Conservation (phyloP, 2,797 vertebrate species). For the Coracias cyanogaster region DNA sequence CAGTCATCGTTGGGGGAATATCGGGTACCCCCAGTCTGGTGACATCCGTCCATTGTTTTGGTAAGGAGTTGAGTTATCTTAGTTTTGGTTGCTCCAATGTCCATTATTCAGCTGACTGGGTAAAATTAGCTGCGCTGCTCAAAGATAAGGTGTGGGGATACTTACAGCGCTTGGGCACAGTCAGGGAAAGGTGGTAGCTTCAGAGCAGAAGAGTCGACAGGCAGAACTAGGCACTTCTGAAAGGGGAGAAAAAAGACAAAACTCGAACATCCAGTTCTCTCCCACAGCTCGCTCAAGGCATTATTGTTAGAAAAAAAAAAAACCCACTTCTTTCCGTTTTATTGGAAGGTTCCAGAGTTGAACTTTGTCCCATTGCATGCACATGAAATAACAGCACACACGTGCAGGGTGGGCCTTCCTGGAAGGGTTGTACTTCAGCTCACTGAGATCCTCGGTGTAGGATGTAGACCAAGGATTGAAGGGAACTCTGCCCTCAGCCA, state of each 20-base stretch:
- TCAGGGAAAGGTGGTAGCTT: background rate
- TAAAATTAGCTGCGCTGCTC: background rate
- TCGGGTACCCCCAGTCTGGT: background rate
- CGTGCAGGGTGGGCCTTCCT: background rate
- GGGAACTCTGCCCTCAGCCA: background rate
- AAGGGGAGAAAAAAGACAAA: background rate
- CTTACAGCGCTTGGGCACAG: background rate
- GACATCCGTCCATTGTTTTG: accelerated
- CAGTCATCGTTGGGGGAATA: background rate
- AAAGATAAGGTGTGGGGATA: background rate
- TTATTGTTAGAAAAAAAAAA: background rate
- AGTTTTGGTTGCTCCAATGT: background rate
- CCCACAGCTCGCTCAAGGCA: background rate
- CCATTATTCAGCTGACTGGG: background rate
- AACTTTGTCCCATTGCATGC: background rate
- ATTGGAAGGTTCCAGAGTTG: background rate
- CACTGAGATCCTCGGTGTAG: background rate
- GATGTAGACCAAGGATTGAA: background rate
- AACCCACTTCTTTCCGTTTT: background rate
- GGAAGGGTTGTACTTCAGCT: background rate
- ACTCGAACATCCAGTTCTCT: background rate
- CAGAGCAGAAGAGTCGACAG: background rate
- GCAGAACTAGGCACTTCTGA: background rate
- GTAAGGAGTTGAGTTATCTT: background rate
- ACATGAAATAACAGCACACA: background rate